These are phyloP conservation scores for Nesogale talazaci DNA, from an alignment of 2,113 vertebrate genomes.

Conservation along the genomic window DNA sequence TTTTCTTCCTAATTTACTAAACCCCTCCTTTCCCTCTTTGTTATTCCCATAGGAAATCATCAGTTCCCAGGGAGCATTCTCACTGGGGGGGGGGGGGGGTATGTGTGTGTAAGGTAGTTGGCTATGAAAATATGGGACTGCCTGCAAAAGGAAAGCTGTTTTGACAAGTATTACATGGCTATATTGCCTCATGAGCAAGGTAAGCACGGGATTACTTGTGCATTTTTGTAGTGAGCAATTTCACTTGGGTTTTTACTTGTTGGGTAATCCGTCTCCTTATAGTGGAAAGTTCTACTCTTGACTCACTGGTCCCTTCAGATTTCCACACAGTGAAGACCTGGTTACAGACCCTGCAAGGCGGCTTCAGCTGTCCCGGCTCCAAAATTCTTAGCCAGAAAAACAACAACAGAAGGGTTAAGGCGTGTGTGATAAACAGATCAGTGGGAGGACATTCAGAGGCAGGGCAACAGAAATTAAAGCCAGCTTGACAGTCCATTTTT, in stretches of 20 bases:
- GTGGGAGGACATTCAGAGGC: conserved; percentile 56
- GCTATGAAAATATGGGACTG: neutral
- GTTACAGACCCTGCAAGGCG: conserved; percentile 53
- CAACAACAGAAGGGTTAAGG: conserved; percentile 43
- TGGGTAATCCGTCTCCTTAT: neutral
- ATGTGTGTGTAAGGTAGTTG: neutral
- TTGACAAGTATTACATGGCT: neutral
- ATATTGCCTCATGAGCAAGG: neutral
- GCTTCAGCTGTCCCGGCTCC: conserved; percentile 32
- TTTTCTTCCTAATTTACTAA: neutral
- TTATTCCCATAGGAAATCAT: neutral
- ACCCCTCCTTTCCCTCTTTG: too few species aligned
- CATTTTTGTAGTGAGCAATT: neutral
- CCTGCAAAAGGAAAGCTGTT: neutral
- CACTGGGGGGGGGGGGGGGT: fast-evolving
- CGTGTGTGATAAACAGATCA: conserved; percentile 60
- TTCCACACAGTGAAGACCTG: neutral
- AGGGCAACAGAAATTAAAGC: conserved; percentile 60
- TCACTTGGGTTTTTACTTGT: neutral
- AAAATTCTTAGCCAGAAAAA: conserved; percentile 58
- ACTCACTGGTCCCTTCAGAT: neutral
- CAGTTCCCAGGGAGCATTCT: neutral
- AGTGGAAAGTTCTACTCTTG: neutral
- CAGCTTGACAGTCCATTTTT: conserved; percentile 72
- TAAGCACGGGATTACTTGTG: neutral